Evolutionary conservation across 2,888 invertebrate species (phyloP), one percentile per base, ranked within the genome.

Genomic region (Heliconius aoede): DNA sequence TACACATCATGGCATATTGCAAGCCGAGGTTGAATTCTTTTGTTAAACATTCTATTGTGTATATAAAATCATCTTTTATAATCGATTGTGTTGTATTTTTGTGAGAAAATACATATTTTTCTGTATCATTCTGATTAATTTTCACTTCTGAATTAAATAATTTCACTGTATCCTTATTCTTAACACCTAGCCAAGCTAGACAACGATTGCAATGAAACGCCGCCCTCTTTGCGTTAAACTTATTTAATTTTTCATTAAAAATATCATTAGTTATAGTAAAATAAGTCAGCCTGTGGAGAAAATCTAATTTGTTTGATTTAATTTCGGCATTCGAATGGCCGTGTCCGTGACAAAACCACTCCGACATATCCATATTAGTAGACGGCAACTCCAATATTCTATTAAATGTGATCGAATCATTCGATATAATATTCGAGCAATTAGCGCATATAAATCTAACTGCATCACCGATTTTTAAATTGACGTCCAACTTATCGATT

Each of bases 291-390:
- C 95, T 90, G 84, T 95, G 96, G 55, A 96, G 93, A 82, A 95
- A 94, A 87, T 96, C 96, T 40, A 84, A 86, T 78, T 89, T 87
- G 78, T 94, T 95, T 26, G 95, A 95, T 78, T 93, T 92, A 24
- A 95, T 83, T 72, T 86, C 79, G 9, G 55, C 75, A 26, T 81
- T 78, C 0, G 87, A 87, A 32, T 91, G 88, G 5, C 90, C 89
- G 65, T 92, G 92, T 0, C 92, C 92, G 80, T 96, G 96, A 83
- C 96, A 96, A 85, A 96, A 96, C 95, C 96, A 96, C 80, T 96
- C 96, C 0, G 94, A 93, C 85, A 95, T 94, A 83, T 96, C 96
- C 76, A 95, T 88, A 87, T 94, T 95, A 24, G 94, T 92, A 0
- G 95, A 94, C 1, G 96, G 96, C 74, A 96, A 86, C 76, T 96